These are phyloP conservation scores for Odiellus spinosus DNA, from an alignment of 2,888 invertebrate genomes.

Conservation along the genomic window DNA sequence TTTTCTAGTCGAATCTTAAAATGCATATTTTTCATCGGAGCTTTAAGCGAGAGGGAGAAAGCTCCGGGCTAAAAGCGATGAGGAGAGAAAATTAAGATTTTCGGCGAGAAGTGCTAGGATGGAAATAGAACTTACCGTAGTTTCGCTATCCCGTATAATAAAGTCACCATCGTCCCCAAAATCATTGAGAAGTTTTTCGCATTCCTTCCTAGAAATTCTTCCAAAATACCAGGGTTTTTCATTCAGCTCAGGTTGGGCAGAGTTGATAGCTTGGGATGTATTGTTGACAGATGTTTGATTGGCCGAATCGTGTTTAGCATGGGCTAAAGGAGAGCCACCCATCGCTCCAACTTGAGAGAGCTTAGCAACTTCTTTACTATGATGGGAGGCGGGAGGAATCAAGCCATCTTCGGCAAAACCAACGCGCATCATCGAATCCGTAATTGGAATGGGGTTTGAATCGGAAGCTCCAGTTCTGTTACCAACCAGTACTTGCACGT, in stretches of 20 bases:
- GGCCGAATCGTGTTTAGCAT: constrained; percentile 9
- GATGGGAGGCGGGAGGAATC: constrained; percentile 9
- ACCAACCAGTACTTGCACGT: constrained; percentile 50
- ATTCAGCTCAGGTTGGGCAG: constrained; percentile 25
- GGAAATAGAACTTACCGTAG: constrained; percentile 60
- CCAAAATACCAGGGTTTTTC: constrained; percentile 97
- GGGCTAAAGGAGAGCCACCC: constrained; percentile 11
- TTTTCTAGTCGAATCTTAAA: constrained; percentile 89
- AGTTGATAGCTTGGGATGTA: too few species aligned
- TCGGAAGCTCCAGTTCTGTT: constrained; percentile 6
- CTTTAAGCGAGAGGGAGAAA: constrained; percentile 93
- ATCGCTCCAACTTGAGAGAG: constrained; percentile 11
- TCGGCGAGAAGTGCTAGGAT: neutral
- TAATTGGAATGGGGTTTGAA: constrained; percentile 6
- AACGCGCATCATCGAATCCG: constrained; percentile 11
- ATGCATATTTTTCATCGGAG: constrained; percentile 94
- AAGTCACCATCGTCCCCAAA: constrained; percentile 96
- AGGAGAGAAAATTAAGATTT: too few species aligned
- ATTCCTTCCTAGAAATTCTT: constrained; percentile 82
- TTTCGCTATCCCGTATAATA: constrained; percentile 95
- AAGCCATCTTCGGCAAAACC: constrained; percentile 15
- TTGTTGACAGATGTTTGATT: neutral
- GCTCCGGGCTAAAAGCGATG: constrained; percentile 65
- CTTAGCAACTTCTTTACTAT: constrained; percentile 10
- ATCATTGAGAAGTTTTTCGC: constrained; percentile 85